phyloP scores from a whole-genome alignment of 2,113 vertebrate genomes.

The Ochotona princeps region DNA sequence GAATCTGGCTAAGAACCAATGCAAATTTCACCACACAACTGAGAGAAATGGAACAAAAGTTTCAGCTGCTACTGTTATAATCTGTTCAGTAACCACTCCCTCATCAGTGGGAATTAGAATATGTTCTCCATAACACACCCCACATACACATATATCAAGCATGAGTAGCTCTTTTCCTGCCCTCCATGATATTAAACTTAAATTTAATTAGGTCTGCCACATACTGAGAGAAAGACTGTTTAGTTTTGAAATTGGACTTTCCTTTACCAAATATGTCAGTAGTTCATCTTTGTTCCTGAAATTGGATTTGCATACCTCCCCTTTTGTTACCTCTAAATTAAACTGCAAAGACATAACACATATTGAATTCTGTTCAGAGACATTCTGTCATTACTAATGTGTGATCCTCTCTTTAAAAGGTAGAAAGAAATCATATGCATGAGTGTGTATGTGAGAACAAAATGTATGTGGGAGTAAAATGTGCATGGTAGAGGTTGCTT shows the following conservation, averaged over 20 bases:
- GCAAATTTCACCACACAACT: not conserved
- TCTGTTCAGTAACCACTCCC: not conserved
- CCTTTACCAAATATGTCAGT: constrained; percentile 53
- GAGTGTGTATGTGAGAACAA: not conserved
- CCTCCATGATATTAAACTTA: constrained; percentile 41
- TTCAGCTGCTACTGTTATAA: not conserved
- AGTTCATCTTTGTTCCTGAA: constrained; percentile 62
- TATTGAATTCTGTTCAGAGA: constrained; percentile 43
- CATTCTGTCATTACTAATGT: constrained; percentile 54
- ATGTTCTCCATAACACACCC: not conserved
- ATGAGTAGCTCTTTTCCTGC: not conserved
- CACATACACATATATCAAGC: constrained; percentile 5
- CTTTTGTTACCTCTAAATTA: constrained; percentile 61
- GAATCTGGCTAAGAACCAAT: constrained; percentile 50
- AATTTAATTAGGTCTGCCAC: constrained; percentile 42
- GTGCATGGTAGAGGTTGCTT: constrained; percentile 73
- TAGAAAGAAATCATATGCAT: constrained; percentile 66
- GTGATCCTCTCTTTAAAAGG: constrained; percentile 64
- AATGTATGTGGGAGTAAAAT: constrained; percentile 78
- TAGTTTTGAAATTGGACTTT: constrained; percentile 59
- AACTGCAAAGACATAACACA: constrained; percentile 26
- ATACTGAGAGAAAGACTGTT: constrained; percentile 28
- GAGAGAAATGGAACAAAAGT: constrained; percentile 8
- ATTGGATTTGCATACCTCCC: constrained; percentile 39
- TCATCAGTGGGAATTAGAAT: not conserved